Conservation (phyloP, 2,888 invertebrate genomes). For the Pantelozetes paolii region DNA sequence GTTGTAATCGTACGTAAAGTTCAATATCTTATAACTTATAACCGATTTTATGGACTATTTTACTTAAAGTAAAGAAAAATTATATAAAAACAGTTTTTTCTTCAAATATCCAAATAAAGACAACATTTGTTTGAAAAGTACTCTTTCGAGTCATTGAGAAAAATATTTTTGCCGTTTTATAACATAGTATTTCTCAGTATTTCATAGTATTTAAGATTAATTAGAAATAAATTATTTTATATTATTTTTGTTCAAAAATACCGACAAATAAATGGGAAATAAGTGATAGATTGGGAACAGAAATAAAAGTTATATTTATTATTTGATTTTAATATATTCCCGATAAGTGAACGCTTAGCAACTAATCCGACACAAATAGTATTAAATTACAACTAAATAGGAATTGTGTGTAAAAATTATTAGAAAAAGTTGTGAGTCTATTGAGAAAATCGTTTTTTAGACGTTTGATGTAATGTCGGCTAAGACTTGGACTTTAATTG, state of each 20-base stretch:
- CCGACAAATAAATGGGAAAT: slow-evolving; percentile 5
- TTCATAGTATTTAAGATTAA: slow-evolving; percentile 21
- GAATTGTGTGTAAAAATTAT: not conserved
- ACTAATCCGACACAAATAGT: not conserved
- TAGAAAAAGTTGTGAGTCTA: not conserved
- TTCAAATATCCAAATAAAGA: slow-evolving; percentile 18
- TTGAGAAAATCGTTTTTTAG: slow-evolving; percentile 4
- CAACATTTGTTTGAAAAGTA: not conserved
- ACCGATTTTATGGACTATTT: slow-evolving; percentile 10
- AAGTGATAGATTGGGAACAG: no score
- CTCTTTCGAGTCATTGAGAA: not conserved
- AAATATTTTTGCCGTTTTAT: not conserved
- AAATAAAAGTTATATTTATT: slow-evolving; percentile 6
- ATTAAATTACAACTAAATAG: slow-evolving; percentile 8
- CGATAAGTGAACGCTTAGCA: slow-evolving; percentile 1
- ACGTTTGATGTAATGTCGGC: not conserved
- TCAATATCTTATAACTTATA: slow-evolving; percentile 26
- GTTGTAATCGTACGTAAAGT: slow-evolving; percentile 6
- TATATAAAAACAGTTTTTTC: slow-evolving; percentile 7
- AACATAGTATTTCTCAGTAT: not conserved
- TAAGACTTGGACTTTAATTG: not conserved
- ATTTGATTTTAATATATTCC: not conserved
- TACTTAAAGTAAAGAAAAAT: not conserved
- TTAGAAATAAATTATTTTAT: not conserved
- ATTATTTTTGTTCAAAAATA: not conserved